A percentile compares a stretch with the other conserved stretches of the same genome.
Evolutionary conservation across 2,113 vertebrate species (phyloP).

Genomic region (Lasiurus borealis): DNA sequence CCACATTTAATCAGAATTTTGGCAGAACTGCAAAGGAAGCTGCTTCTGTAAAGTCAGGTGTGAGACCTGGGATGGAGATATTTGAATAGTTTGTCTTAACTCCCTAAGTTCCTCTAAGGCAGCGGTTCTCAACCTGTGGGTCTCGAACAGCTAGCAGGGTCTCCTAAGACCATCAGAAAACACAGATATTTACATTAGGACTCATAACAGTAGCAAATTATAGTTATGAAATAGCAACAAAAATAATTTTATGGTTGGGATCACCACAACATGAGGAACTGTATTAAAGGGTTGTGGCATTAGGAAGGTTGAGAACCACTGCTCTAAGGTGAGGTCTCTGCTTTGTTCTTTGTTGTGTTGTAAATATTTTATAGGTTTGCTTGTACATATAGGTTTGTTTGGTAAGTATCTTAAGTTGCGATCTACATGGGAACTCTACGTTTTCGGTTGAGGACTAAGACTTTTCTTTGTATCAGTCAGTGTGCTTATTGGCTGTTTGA

Average conservation of each 20-base stretch:
- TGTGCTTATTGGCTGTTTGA: neutral
- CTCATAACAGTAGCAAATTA: too few relatives aligned
- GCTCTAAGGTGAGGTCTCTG: too few relatives aligned
- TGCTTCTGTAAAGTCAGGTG: neutral
- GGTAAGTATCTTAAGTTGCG: neutral
- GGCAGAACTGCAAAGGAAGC: neutral
- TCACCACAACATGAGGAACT: too few relatives aligned
- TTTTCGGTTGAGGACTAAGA: neutral
- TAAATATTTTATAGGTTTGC: constrained; percentile 21
- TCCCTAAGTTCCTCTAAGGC: too few relatives aligned
- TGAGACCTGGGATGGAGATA: neutral
- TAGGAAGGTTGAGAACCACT: too few relatives aligned
- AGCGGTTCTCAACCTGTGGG: too few relatives aligned
- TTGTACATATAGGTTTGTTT: neutral
- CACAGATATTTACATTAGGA: too few relatives aligned
- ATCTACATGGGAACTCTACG: neutral
- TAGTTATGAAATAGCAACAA: too few relatives aligned
- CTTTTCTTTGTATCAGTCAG: neutral
- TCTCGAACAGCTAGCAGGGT: too few relatives aligned
- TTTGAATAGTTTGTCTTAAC: neutral
- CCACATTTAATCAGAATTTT: neutral
- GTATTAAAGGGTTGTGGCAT: too few relatives aligned
- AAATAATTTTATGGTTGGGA: too few relatives aligned
- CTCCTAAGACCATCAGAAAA: too few relatives aligned
- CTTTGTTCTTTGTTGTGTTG: neutral